Conservation (phyloP, 2,888 invertebrate species). For the Ophion obscuratus region DNA sequence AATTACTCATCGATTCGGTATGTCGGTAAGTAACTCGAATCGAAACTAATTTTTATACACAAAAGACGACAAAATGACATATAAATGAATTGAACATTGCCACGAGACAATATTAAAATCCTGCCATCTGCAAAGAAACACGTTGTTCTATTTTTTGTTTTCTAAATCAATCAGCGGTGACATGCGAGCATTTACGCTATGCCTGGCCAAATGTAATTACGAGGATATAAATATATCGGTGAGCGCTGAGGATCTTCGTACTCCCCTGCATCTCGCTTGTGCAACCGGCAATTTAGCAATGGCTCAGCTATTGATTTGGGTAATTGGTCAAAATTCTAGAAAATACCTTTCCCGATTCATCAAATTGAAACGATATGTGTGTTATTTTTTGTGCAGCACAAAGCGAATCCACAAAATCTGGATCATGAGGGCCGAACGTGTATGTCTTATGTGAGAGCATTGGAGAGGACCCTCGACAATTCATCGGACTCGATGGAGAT, state of each 20-base stretch:
- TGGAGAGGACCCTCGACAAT: slow-evolving; percentile 80
- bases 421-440: slow-evolving; percentile 95
- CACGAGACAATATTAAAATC: background rate
- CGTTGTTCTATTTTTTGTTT: background rate
- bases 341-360: background rate
- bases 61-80: too few relatives aligned
- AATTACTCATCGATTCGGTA: slow-evolving; percentile 90
- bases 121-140: too few relatives aligned
- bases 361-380: background rate
- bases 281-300: slow-evolving; percentile 95
- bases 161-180: slow-evolving; percentile 85
- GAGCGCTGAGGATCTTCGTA: slow-evolving; percentile 90
- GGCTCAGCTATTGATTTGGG: slow-evolving; percentile 97
- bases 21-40: slow-evolving; percentile 75
- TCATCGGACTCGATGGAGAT: slow-evolving; percentile 81
- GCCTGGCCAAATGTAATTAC: slow-evolving; percentile 87
- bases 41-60: background rate
- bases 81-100: background rate
- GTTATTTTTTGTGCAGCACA: slow-evolving; percentile 88
- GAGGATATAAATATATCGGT: slow-evolving; percentile 92
- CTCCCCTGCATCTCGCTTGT: slow-evolving; percentile 95
- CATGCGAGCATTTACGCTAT: slow-evolving; percentile 88
- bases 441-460: slow-evolving; percentile 90
- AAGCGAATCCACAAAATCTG: slow-evolving; percentile 95
- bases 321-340: slow-evolving; percentile 84